These are phyloP conservation scores for Enteromius anoplus DNA, from an alignment of 2,797 vertebrate species.

Conservation along the genomic window DNA sequence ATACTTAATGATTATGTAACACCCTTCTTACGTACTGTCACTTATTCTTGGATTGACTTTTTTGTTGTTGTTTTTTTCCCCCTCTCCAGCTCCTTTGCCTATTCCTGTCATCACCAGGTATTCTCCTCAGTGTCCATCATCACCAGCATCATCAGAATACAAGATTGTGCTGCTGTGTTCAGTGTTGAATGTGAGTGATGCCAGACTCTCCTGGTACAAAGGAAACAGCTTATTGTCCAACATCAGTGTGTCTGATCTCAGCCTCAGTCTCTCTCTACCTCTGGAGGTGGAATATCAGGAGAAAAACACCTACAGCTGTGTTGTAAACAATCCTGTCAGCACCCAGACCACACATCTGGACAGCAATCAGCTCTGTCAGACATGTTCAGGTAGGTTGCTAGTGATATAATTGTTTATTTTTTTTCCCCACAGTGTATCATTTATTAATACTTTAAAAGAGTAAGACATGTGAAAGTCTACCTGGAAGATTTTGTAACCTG, in stretches of 20 bases:
- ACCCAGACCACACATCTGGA: not conserved
- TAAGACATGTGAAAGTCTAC: too few relatives aligned
- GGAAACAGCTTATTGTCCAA: not conserved
- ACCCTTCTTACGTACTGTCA: not conserved
- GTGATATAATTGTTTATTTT: not conserved
- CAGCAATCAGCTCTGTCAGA: not conserved
- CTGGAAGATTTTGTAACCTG: too few relatives aligned
- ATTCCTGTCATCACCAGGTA: not conserved
- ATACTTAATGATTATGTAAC: not conserved
- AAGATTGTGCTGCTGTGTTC: not conserved
- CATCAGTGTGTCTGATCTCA: not conserved
- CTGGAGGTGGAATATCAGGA: not conserved
- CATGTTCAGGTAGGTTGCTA: not conserved
- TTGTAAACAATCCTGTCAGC: not conserved
- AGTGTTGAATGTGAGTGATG: not conserved
- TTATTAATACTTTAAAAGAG: too few relatives aligned
- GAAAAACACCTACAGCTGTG: not conserved
- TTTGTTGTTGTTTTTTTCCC: not conserved
- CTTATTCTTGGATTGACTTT: not conserved
- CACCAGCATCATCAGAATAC: not conserved
- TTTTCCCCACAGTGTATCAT: too few relatives aligned
- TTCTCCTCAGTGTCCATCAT: not conserved
- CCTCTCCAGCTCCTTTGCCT: not conserved
- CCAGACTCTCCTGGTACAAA: not conserved
- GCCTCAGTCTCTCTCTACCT: not conserved